Evolutionary conservation across 2,888 invertebrate species (phyloP), one percentile per base, ranked within the genome.

Genomic region (Aspidiotus destructor): DNA sequence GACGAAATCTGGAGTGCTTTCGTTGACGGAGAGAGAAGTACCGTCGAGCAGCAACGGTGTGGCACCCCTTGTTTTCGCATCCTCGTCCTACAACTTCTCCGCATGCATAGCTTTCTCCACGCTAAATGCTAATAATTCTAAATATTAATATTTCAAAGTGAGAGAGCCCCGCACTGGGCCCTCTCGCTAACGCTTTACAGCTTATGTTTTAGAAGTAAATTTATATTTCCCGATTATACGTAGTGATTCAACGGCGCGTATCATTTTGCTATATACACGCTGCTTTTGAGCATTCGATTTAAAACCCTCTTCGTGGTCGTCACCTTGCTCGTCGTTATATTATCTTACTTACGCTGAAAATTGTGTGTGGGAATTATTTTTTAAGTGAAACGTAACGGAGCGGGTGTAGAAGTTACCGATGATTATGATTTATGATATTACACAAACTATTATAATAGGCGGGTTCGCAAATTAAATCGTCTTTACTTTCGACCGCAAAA

Each of bases 121-220:
- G 11, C 63, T 54, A 60, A 65, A 65, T 44, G 65, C 65, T 65
- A 65, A 65, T 65, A 65, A 65, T 58, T 65, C 65, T 65, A 58
- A 65, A 65, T 65, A 65, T 65, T 65, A 65, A 65, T 65, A 65
- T 65, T 65, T 65, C 65, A 65, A 65, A 65, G 58, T 65, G 65
- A 65, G 58, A 65, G 48, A 42, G 28, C n/a, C 15, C 41, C 15
- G 8, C 42, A 7, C 42, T 41, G 13, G n/a, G 60, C 41, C 40
- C 57, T 15, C 54, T 16, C 11, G 57, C 16, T 42, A 42, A 16
- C 57, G 57, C 44, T 65, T 65, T 57, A 16, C 44, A 57, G 65
- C 65, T 65, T 65, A 65, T 65, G 65, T 65, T 65, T 65, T 65
- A 57, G 65, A 65, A 65, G 65, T 65, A 65, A 65, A 65, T 65